Conservation (phyloP, 1,140 invertebrate genomes). For the Trichogramma pretiosum region DNA sequence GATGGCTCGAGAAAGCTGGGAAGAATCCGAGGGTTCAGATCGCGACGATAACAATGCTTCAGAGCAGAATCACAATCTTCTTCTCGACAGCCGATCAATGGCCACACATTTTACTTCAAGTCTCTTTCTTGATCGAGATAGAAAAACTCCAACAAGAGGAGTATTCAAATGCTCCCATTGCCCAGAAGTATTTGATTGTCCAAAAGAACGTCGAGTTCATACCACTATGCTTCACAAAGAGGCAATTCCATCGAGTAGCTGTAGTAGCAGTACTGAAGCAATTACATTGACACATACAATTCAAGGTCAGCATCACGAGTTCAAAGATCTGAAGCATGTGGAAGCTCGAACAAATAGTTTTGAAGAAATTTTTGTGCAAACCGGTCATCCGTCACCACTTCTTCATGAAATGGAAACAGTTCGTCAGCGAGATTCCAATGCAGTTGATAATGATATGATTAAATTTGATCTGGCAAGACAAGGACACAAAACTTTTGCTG, state of each 20-base stretch:
- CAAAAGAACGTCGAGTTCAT: slow-evolving; percentile 58
- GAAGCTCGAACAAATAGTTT: slow-evolving; percentile 41
- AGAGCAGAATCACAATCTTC: slow-evolving; percentile 34
- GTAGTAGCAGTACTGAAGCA: slow-evolving; percentile 28
- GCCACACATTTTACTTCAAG: slow-evolving; percentile 43
- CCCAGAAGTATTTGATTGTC: slow-evolving; percentile 52
- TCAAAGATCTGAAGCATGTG: slow-evolving; percentile 41
- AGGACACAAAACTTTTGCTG: slow-evolving; percentile 33
- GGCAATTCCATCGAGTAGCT: slow-evolving; percentile 41
- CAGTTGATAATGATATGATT: slow-evolving; percentile 34
- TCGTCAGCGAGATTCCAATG: slow-evolving; percentile 26
- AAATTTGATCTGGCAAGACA: slow-evolving; percentile 37
- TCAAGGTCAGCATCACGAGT: slow-evolving; percentile 35
- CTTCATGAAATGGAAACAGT: slow-evolving; percentile 40
- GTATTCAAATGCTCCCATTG: slow-evolving; percentile 54
- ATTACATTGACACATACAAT: too few species aligned
- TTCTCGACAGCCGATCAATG: slow-evolving; percentile 40
- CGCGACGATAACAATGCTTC: slow-evolving; percentile 38
- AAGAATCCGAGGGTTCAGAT: slow-evolving; percentile 57
- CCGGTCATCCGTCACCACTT: slow-evolving; percentile 37
- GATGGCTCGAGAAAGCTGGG: slow-evolving; percentile 58
- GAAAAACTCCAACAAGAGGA: slow-evolving; percentile 40
- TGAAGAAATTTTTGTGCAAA: slow-evolving; percentile 40
- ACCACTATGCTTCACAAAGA: slow-evolving; percentile 44
- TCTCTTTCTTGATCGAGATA: slow-evolving; percentile 41